Evolutionary conservation across 2,113 vertebrate genomes (phyloP), one percentile per base, ranked within the genome.

Genomic region (Cynoglossus semilaevis): DNA sequence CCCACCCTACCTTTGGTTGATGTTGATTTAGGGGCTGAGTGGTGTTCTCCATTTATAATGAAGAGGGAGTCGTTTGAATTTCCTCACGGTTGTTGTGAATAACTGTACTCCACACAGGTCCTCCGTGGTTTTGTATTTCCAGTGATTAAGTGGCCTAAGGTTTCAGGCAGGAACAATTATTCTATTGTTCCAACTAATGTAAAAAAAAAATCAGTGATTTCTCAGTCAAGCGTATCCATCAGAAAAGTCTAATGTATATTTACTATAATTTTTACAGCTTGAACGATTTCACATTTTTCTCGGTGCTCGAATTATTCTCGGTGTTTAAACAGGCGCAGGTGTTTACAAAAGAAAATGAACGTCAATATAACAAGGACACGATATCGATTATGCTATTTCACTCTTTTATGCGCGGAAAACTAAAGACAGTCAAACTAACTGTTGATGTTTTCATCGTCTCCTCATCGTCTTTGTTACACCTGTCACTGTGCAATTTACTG

Each of bases 51-150:
- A 66, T 74, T 6, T 58, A 57, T 77, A 87, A 83, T 79, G 72
- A 85, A 82, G 69, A 17, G 53, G 38, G 47, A 35, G 47, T 57
- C 72, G 72, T 85, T 83, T 87, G 80, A 85, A 82, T 80, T 82
- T 80, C 75, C 58, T 70, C 68, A 51, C 41, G 50, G 71, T 63
- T 79, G 70, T 72, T 78, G 62, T 59, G 59, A 77, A 56, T 8
- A 73, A 74, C 77, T 71, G 34, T 81, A 68, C 63, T 72, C 14
- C 62, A 72, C n/a, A 7, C 18, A 58, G 46, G 70, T 58, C 8
- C 54, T 63, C 35, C 37, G 22, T 15, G 2, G 15, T 53, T 70
- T 79, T 74, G 49, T 75, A 51, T 72, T 81, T 70, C n/a, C 55
- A 57, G 11, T 63, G 66, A 78, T 63, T 71, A 69, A 71, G 72